Evolutionary conservation across 2,888 invertebrate species (phyloP), one percentile per base, ranked within the genome.

Genomic region (Diloba caeruleocephala): DNA sequence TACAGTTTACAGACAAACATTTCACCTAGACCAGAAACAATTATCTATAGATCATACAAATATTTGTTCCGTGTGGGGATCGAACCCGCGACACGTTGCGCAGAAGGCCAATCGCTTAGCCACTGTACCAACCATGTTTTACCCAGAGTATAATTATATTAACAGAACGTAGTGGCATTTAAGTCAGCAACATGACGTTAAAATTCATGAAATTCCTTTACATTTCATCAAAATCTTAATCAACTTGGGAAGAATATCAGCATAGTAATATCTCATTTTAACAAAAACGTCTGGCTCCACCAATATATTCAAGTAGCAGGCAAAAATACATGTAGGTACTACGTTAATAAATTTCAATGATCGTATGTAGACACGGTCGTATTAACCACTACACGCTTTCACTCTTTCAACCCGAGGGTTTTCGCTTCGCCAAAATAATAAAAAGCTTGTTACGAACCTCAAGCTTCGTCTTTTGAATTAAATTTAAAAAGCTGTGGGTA

Each of bases 361-460:
- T 46, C 55, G 12, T 46, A 61, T 44, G 55, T 55, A 50, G 45
- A 62, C 54, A 36, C 10, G 51, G 13, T 46, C 34, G 25, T 36
- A 46, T 38, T 34, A 60, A 46, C 42, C 34, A 54, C 54, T 33
- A 63, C 45, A 55, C 7, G 50, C 7, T 44, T 62, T 55, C 36
- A 60, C 36, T 50, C 39, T 55, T 50, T 31, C 23, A 50, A 55
- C 39, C 28, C 25, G 45, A 54, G 50, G 34, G 56, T n/a, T 37
- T 42, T 46, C 25, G 28, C 46, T 67, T 53, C 55, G 31, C 14
- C 37, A 59, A 65, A 68, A 71, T 71, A 65, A 65, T 73, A 68
- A 71, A 64, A 68, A 70, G 51, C 59, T 64, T 70, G 57, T 62
- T 70, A 65, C 43, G 46, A 61, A 44, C 42, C 37, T 49, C 54